Conservation (phyloP, 2,888 invertebrate species). For the Operophtera brumata region DNA sequence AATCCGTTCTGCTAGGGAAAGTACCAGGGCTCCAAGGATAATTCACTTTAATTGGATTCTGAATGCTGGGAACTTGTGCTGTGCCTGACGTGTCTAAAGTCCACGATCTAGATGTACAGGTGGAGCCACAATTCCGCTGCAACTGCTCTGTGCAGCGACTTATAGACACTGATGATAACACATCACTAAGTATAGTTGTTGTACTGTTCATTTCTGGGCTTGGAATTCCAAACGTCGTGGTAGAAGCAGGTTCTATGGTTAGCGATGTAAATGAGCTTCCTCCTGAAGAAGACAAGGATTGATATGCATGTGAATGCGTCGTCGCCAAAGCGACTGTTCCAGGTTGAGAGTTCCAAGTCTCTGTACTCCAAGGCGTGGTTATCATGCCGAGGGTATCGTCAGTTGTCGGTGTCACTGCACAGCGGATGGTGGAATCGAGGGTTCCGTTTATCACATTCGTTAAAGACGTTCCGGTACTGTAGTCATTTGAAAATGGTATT, state of each 20-base stretch:
- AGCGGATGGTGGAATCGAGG: neutral
- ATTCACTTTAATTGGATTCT: conserved; percentile 29
- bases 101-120: conserved; percentile 46
- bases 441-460: conserved; percentile 16
- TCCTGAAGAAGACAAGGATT: neutral
- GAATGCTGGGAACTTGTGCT: conserved; percentile 12
- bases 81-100: conserved; percentile 47
- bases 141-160: neutral
- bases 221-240: conserved; percentile 33
- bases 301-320: neutral
- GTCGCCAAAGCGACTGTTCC: neutral
- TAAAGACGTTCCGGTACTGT: neutral
- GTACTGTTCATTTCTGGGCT: conserved; percentile 30
- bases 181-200: conserved; percentile 16
- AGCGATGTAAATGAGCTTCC: neutral
- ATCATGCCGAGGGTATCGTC: conserved; percentile 55
- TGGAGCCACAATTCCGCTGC: neutral
- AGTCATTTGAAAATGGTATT: neutral
- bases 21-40: conserved; percentile 51
- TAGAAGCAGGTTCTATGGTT: conserved; percentile 35
- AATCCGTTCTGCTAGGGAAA: conserved; percentile 28
- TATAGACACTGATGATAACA: neutral
- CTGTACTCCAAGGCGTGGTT: conserved; percentile 54
- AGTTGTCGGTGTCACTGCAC: neutral
- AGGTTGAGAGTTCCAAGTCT: conserved; percentile 35